phyloP scores from a whole-genome alignment of 2,113 vertebrate species.

The Aix galericulata region DNA sequence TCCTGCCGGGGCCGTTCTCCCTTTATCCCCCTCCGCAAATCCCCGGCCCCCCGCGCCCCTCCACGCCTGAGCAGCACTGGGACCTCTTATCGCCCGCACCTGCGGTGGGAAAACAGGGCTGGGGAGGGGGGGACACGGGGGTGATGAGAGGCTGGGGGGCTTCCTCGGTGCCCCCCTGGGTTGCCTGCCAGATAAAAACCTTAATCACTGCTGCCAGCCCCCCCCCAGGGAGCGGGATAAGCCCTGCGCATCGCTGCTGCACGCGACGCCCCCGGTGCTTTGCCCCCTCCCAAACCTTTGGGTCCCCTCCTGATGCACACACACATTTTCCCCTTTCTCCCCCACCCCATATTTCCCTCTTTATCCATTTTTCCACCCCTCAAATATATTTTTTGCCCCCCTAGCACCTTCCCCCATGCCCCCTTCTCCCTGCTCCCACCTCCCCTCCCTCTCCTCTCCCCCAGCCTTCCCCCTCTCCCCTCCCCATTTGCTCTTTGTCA shows the following conservation, averaged over 20 bases:
- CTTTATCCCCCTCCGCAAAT: constrained; percentile 55
- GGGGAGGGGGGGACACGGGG: neutral
- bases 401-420: neutral
- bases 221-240: neutral
- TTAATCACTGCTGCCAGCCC: constrained; percentile 11
- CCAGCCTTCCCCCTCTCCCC: neutral
- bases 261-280: neutral
- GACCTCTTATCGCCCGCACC: constrained; percentile 54
- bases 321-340: neutral
- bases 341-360: neutral
- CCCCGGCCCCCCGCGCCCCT: neutral
- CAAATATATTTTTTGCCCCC: neutral
- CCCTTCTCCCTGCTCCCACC: neutral
- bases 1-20: constrained; percentile 42
- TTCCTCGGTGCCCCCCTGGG: neutral
- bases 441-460: neutral
- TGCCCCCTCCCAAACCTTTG: neutral
- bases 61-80: neutral
- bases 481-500: constrained; percentile 6
- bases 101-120: neutral
- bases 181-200: constrained; percentile 30
- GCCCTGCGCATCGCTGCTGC: constrained; percentile 25
- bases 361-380: neutral
- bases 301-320: no score
- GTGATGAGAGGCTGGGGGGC: neutral